Conservation (phyloP, 2,888 invertebrate species). For the Furcula furcula region DNA sequence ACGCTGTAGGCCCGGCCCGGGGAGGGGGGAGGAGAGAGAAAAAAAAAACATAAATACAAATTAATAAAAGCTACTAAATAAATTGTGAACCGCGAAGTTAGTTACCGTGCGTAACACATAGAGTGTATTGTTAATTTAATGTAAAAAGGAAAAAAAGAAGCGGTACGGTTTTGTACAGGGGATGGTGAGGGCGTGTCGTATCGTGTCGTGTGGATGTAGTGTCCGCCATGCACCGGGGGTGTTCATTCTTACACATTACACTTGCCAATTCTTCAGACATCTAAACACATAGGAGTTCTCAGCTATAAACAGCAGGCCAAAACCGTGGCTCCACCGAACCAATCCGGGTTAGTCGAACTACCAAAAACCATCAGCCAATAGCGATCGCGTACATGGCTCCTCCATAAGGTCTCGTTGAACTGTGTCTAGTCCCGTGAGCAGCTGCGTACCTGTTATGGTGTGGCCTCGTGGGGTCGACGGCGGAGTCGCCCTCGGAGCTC, state of each 20-base stretch:
- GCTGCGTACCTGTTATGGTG: slow-evolving; percentile 63
- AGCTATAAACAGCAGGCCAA: background rate
- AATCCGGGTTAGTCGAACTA: background rate
- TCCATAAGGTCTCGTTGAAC: too few relatives aligned
- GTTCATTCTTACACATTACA: too few relatives aligned
- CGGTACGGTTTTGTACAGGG: slow-evolving; percentile 32
- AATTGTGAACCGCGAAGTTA: slow-evolving; percentile 40
- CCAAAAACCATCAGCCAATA: background rate
- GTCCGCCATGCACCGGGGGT: slow-evolving; percentile 13
- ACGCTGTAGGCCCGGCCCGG: slow-evolving; percentile 41
- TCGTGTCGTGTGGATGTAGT: background rate
- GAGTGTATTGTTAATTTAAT: slow-evolving; percentile 21
- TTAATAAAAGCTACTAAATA: slow-evolving; percentile 51
- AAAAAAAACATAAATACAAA: slow-evolving; percentile 44
- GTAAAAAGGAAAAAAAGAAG: slow-evolving; percentile 16
- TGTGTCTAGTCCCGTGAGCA: background rate
- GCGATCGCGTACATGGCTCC: background rate
- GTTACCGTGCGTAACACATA: slow-evolving; percentile 50
- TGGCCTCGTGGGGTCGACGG: slow-evolving; percentile 47
- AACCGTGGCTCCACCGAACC: background rate
- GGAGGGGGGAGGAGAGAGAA: slow-evolving; percentile 24
- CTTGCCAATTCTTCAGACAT: too few relatives aligned
- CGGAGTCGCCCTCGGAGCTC: slow-evolving; percentile 88
- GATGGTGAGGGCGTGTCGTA: background rate
- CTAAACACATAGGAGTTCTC: too few relatives aligned